A percentile compares a stretch with the other conserved stretches of the same genome.
Conservation (phyloP, 2,113 vertebrate genomes). For the Trogon surrucura region DNA sequence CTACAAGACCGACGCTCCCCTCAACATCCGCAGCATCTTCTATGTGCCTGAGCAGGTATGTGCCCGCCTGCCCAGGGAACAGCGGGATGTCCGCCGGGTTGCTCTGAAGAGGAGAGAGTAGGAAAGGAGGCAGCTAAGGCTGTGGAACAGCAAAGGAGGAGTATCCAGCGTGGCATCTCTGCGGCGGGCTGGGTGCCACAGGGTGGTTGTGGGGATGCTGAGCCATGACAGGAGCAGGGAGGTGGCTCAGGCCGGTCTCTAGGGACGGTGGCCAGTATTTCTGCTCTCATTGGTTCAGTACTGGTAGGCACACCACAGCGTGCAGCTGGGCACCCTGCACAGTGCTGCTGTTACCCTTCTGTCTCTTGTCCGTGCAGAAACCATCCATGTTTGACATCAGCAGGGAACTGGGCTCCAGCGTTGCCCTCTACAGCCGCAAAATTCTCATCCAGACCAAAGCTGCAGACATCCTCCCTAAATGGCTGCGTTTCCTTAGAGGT, state of each 20-base stretch:
- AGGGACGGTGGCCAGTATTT: background rate
- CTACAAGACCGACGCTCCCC: conserved; percentile 90
- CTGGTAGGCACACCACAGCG: background rate
- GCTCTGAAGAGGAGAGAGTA: background rate
- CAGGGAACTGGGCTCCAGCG: conserved; percentile 90
- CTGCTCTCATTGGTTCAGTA: background rate
- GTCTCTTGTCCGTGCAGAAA: conserved; percentile 78
- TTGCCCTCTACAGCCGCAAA: conserved; percentile 94
- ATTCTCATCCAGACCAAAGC: conserved; percentile 96
- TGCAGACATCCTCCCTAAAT: conserved; percentile 91
- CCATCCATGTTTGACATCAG: conserved; percentile 97
- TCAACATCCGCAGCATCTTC: conserved; percentile 97
- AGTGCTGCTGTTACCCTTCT: background rate
- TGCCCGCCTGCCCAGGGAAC: background rate
- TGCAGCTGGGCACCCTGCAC: background rate
- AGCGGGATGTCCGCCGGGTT: background rate
- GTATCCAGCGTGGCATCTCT: background rate
- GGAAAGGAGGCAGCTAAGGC: background rate
- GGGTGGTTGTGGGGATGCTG: background rate
- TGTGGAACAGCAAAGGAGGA: background rate
- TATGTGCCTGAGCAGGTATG: conserved; percentile 89
- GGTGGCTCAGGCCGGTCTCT: background rate
- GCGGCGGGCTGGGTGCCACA: background rate
- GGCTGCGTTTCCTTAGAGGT: conserved; percentile 96
- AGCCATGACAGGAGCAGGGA: background rate